A percentile compares a stretch with the other conserved stretches of the same genome.
phyloP scores from a whole-genome alignment of 2,113 vertebrate species.

The Recurvirostra avosetta region DNA sequence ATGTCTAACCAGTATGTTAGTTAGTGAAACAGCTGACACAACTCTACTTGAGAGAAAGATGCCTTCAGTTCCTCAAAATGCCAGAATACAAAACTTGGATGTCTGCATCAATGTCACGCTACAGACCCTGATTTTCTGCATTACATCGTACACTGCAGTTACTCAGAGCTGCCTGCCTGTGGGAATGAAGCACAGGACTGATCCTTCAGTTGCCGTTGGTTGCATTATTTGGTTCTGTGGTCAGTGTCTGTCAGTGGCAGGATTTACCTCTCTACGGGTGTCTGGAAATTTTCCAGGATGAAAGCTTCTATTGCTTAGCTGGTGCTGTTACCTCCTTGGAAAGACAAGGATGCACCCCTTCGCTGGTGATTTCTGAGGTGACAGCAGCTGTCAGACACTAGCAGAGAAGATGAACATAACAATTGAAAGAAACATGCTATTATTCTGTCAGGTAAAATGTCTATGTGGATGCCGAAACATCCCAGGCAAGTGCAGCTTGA shows the following conservation, averaged over 20 bases:
- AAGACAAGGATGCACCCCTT: not conserved
- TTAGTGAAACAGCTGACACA: not conserved
- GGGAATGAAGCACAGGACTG: not conserved
- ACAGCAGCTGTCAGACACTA: not conserved
- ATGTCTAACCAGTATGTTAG: not conserved
- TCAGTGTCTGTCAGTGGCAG: not conserved
- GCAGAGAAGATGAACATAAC: not conserved
- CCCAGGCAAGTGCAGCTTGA: not conserved
- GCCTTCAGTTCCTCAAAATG: not conserved
- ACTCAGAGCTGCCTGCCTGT: not conserved
- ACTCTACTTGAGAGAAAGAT: not conserved
- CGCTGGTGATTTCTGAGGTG: not conserved
- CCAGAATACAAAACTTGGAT: not conserved
- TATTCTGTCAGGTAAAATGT: not conserved
- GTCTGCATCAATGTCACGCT: not conserved
- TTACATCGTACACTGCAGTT: not conserved
- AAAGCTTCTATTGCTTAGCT: not conserved
- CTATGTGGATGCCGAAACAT: not conserved
- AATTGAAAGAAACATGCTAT: not conserved
- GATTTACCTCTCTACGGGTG: not conserved
- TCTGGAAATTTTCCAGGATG: not conserved
- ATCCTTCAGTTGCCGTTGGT: not conserved
- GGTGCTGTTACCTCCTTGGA: not conserved
- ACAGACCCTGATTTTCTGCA: not conserved
- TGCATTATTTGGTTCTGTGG: not conserved